These are phyloP conservation scores for Apus apus DNA, from an alignment of 2,113 vertebrate genomes.

Conservation along the genomic window DNA sequence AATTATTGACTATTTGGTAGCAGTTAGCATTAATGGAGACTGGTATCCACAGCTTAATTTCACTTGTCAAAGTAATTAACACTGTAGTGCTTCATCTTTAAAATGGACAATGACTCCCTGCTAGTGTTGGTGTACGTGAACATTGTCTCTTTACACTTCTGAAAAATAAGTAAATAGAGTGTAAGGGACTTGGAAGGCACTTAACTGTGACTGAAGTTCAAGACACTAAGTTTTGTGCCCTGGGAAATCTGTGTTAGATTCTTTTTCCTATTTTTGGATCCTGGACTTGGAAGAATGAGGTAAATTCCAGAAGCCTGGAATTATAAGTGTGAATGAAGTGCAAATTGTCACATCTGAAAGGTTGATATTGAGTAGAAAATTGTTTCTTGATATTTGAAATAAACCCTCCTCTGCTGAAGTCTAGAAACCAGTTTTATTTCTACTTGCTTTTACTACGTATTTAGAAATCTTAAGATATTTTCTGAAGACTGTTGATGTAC, in stretches of 20 bases:
- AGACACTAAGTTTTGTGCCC: neutral
- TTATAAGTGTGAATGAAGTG: neutral
- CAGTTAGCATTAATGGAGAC: neutral
- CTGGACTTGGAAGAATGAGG: neutral
- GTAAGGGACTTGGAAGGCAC: neutral
- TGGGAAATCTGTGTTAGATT: neutral
- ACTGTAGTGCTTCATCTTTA: neutral
- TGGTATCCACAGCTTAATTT: neutral
- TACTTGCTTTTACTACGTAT: neutral
- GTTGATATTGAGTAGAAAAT: neutral
- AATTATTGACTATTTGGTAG: neutral
- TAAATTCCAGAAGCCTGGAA: neutral
- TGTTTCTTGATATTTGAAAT: neutral
- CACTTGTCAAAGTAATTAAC: neutral
- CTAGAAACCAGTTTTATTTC: neutral
- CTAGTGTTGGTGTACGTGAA: neutral
- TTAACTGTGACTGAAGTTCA: neutral
- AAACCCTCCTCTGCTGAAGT: neutral
- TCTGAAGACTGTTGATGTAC: neutral
- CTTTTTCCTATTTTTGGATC: neutral
- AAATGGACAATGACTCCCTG: neutral
- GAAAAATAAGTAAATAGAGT: neutral
- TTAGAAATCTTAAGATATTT: neutral
- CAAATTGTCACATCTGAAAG: accelerated
- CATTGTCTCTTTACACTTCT: neutral